Percentiles rank a stretch among this genome's conserved stretches.
Evolutionary conservation across 2,113 vertebrate genomes (phyloP).

Genomic region (Vimba vimba): DNA sequence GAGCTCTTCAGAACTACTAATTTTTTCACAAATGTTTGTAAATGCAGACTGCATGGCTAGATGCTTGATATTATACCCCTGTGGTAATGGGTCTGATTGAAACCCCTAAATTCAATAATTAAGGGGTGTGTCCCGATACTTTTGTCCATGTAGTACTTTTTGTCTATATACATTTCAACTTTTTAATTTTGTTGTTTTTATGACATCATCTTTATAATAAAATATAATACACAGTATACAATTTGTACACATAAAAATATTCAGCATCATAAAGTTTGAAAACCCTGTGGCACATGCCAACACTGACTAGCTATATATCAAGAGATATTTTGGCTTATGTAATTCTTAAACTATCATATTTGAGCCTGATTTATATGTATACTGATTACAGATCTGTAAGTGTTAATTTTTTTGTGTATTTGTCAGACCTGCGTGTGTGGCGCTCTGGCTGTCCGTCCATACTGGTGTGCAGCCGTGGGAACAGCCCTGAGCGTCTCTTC

Average conservation of each 20-base stretch:
- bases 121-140: too few relatives aligned
- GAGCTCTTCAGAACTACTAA: too few relatives aligned
- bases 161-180: too few relatives aligned
- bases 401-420: neutral
- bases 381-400: neutral
- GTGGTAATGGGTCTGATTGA: too few relatives aligned
- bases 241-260: neutral
- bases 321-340: neutral
- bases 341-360: neutral
- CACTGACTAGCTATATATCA: neutral
- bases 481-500: constrained; percentile 89
- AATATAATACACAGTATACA: neutral
- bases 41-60: too few relatives aligned
- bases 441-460: constrained; percentile 85
- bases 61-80: too few relatives aligned
- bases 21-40: too few relatives aligned
- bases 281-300: neutral
- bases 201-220: neutral
- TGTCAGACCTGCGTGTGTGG: constrained; percentile 80
- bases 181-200: too few relatives aligned
- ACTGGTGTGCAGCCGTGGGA: constrained; percentile 87
- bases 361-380: too few relatives aligned
- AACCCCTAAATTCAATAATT: too few relatives aligned
- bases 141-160: too few relatives aligned
- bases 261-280: neutral